phyloP scores from a whole-genome alignment of 2,888 invertebrate species.

The Halocaridina rubra region DNA sequence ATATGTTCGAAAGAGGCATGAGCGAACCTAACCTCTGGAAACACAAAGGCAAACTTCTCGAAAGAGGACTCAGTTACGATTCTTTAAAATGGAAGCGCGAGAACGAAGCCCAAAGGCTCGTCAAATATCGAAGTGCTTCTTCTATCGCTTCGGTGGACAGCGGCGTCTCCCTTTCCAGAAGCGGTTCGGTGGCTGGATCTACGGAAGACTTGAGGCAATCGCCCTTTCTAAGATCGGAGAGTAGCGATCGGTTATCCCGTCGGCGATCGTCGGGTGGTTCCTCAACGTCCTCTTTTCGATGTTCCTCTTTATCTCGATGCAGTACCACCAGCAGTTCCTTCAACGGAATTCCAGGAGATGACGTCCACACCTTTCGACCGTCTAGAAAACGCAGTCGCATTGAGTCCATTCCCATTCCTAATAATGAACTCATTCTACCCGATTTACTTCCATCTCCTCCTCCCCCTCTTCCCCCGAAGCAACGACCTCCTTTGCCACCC shows the following conservation, averaged over 20 bases:
- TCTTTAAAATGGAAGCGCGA: slow-evolving; percentile 36
- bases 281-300: not conserved
- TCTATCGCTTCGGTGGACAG: slow-evolving; percentile 54
- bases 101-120: slow-evolving; percentile 48
- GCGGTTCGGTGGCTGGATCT: not conserved
- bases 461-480: slow-evolving; percentile 54
- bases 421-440: slow-evolving; percentile 18
- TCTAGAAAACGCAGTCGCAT: not conserved
- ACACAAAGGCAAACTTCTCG: not conserved
- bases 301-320: slow-evolving; percentile 1
- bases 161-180: slow-evolving; percentile 44
- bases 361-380: not conserved
- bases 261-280: slow-evolving; percentile 40
- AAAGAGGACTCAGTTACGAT: slow-evolving; percentile 39
- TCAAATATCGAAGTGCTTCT: slow-evolving; percentile 49
- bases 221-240: slow-evolving; percentile 34
- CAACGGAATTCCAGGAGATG: not conserved
- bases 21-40: slow-evolving; percentile 36
- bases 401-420: not conserved
- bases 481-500: slow-evolving; percentile 51
- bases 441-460: slow-evolving; percentile 52
- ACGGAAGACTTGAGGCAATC: slow-evolving; percentile 40
- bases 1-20: slow-evolving; percentile 49
- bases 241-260: slow-evolving; percentile 28
- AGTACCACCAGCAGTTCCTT: slow-evolving; percentile 7